phyloP scores from a whole-genome alignment of 2,113 vertebrate species.

The Alectura lathami region DNA sequence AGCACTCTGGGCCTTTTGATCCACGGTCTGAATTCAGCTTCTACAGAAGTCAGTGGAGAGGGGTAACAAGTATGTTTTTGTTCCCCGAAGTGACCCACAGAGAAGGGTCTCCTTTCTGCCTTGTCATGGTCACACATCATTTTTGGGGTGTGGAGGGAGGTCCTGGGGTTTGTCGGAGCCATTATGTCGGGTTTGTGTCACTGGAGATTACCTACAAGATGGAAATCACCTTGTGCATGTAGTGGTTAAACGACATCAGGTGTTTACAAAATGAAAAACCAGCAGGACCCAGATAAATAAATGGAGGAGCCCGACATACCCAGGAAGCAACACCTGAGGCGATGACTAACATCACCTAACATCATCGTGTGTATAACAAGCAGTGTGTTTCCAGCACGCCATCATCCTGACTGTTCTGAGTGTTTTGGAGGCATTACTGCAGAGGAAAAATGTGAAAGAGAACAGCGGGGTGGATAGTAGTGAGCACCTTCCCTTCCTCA shows the following conservation, averaged over 20 bases:
- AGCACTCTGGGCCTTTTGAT: not conserved
- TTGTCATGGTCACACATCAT: not conserved
- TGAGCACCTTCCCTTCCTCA: not conserved
- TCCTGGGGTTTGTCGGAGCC: not conserved
- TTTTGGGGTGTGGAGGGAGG: not conserved
- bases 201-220: not conserved
- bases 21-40: not conserved
- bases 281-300: not conserved
- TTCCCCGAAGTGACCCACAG: not conserved
- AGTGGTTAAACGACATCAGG: not conserved
- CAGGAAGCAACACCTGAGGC: not conserved
- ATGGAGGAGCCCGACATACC: not conserved
- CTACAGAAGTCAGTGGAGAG: not conserved
- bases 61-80: not conserved
- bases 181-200: not conserved
- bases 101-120: not conserved
- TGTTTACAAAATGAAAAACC: not conserved
- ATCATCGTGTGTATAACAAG: not conserved
- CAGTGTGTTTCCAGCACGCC: not conserved
- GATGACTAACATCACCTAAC: not conserved
- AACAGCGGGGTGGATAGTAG: not conserved
- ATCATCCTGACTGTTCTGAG: not conserved
- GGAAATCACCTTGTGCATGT: not conserved
- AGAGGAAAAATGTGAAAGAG: not conserved
- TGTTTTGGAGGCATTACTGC: not conserved